phyloP scores from a whole-genome alignment of 2,888 invertebrate species.

The Helicoverpa assulta region DNA sequence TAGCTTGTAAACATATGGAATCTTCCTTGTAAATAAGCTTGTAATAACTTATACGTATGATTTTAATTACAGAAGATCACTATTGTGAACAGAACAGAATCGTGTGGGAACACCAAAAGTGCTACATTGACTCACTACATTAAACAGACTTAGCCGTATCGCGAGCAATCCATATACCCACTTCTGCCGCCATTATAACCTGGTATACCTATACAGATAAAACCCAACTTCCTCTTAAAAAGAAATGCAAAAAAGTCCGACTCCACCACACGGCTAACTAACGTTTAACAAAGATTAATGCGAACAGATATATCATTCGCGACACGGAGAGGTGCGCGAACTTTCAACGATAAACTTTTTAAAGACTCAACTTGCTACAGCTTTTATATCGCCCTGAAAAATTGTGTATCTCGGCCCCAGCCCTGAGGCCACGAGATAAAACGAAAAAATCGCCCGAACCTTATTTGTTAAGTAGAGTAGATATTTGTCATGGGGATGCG shows the following conservation, averaged over 20 bases:
- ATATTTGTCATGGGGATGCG: conserved; percentile 84
- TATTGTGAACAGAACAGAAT: conserved; percentile 20
- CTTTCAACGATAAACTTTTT: conserved; percentile 88
- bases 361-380: conserved; percentile 86
- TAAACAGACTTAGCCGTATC: conserved; percentile 26
- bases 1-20: too few relatives aligned
- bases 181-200: conserved; percentile 40
- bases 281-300: conserved; percentile 87
- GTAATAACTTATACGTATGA: too few relatives aligned
- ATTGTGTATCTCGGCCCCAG: conserved; percentile 84
- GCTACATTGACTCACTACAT: conserved; percentile 11
- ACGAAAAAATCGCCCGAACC: conserved; percentile 81
- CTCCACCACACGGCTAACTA: conserved; percentile 78
- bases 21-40: too few relatives aligned
- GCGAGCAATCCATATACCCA: conserved; percentile 35
- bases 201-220: conserved; percentile 54
- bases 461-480: conserved; percentile 86
- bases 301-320: conserved; percentile 84
- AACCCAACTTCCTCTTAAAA: conserved; percentile 56
- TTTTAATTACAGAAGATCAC: too few relatives aligned
- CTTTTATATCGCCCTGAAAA: conserved; percentile 87
- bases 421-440: conserved; percentile 87
- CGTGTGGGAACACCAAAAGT: background rate
- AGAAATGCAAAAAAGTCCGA: conserved; percentile 65
- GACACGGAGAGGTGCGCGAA: conserved; percentile 84